Conservation (phyloP, 2,797 vertebrate genomes). For the Sebastes steindachneri region DNA sequence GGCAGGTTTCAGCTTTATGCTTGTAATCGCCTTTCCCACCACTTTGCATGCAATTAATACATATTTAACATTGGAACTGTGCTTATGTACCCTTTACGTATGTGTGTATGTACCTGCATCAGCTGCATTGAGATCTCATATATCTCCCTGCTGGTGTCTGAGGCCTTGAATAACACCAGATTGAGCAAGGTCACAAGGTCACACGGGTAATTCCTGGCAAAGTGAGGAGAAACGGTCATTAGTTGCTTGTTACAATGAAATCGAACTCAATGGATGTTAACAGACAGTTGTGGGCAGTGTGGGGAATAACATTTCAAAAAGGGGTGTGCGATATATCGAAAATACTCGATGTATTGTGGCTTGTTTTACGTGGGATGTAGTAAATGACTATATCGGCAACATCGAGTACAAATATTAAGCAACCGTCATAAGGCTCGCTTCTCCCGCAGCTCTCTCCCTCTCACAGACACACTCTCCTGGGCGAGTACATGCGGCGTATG, state of each 20-base stretch:
- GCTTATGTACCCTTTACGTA: background rate
- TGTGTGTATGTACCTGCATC: constrained; percentile 89
- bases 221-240: background rate
- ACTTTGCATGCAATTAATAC: background rate
- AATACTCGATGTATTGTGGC: no score
- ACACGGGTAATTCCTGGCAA: constrained; percentile 94
- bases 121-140: constrained; percentile 99
- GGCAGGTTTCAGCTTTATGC: background rate
- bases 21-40: background rate
- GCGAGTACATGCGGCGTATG: no score
- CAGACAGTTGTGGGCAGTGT: background rate
- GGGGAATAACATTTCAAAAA: background rate
- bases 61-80: no score
- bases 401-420: no score
- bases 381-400: no score
- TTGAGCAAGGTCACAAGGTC: constrained; percentile 97
- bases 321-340: no score
- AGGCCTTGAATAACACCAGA: constrained; percentile 97
- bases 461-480: no score
- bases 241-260: background rate
- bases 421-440: no score
- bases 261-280: no score
- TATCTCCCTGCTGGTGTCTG: constrained; percentile 97
- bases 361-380: no score
- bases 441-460: no score